A percentile compares a stretch with the other conserved stretches of the same genome.
phyloP scores from a whole-genome alignment of 2,113 vertebrate genomes.

The Phrynocephalus versicolor region DNA sequence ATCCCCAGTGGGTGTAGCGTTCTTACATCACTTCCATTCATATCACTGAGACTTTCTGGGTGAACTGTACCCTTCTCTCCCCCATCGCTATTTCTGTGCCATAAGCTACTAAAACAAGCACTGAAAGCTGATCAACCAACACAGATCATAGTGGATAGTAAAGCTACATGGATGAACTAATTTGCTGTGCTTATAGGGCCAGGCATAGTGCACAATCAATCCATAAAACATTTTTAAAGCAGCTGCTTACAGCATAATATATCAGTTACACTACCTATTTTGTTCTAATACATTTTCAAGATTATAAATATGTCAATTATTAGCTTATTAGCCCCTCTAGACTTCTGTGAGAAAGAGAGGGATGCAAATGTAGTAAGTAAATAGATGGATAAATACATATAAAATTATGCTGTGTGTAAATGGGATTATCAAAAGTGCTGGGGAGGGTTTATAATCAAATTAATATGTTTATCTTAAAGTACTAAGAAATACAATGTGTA shows the following conservation, averaged over 20 bases:
- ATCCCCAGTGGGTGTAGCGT: background rate
- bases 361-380: too few relatives aligned
- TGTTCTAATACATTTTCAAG: background rate
- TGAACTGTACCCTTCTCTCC: background rate
- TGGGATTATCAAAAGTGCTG: background rate
- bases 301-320: background rate
- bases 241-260: conserved; percentile 5
- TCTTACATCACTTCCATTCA: background rate
- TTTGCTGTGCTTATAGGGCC: background rate
- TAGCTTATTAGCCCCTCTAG: too few relatives aligned
- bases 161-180: too few relatives aligned
- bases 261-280: conserved; percentile 5
- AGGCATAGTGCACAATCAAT: background rate
- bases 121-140: too few relatives aligned
- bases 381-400: too few relatives aligned
- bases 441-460: background rate
- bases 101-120: background rate
- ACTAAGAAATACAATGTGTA: background rate
- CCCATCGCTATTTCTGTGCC: background rate
- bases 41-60: background rate
- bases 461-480: background rate
- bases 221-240: conserved; percentile 14
- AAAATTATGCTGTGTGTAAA: background rate
- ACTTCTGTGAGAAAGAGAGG: too few relatives aligned
- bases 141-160: too few relatives aligned